A percentile compares a stretch with the other conserved stretches of the same genome.
Evolutionary conservation across 2,888 invertebrate genomes (phyloP).

Genomic region (Drosophila percnosoma): DNA sequence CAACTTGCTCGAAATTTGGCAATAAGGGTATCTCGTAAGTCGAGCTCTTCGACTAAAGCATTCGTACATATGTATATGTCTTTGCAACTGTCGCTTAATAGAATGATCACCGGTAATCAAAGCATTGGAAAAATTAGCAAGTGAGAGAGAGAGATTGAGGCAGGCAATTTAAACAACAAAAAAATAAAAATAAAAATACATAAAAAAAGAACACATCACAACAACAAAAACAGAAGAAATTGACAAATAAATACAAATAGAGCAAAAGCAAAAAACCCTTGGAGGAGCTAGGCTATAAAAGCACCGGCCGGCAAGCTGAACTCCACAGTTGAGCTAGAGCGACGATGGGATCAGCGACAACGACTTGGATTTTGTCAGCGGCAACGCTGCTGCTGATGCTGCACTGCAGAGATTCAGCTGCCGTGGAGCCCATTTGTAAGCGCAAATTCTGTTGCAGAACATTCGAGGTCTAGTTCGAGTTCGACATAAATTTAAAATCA

Average conservation of each 20-base stretch:
- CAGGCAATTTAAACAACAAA: conserved; percentile 2
- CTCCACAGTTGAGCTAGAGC: conserved; percentile 65
- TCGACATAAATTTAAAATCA: neutral
- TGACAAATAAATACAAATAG: conserved; percentile 38
- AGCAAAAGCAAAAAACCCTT: conserved; percentile 27
- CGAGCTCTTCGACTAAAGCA: neutral
- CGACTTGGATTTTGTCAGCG: conserved; percentile 39
- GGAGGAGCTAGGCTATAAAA: conserved; percentile 54
- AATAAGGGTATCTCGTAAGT: neutral
- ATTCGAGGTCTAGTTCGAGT: neutral
- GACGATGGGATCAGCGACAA: conserved; percentile 35
- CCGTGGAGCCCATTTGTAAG: conserved; percentile 73
- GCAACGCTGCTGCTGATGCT: conserved; percentile 36
- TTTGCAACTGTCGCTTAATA: conserved; percentile 37
- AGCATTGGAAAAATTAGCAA: conserved; percentile 17
- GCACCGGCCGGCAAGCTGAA: conserved; percentile 59
- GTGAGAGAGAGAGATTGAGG: neutral
- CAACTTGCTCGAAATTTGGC: neutral
- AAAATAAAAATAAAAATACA: conserved; percentile 2
- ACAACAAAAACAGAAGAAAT: conserved; percentile 19
- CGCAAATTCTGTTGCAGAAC: neutral
- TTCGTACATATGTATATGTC: neutral
- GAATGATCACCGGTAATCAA: conserved; percentile 59
- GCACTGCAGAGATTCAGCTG: conserved; percentile 32
- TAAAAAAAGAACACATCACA: conserved; percentile 14